A percentile compares a stretch with the other conserved stretches of the same genome.
These are phyloP conservation scores for Himalopsyche kuldschensis DNA, from an alignment of 2,888 invertebrate species.

Conservation along the genomic window DNA sequence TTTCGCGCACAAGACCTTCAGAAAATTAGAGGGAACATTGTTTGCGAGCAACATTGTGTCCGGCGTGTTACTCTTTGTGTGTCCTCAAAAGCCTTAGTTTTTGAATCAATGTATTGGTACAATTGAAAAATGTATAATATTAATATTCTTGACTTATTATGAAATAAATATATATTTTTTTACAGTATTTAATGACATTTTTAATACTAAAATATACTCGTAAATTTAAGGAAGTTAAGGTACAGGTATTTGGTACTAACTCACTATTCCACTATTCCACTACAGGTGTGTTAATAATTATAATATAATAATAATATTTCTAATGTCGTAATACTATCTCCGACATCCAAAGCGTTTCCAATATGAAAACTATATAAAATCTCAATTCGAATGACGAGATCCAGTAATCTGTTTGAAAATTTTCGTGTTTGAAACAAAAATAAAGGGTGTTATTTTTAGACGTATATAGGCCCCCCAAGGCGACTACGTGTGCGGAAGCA, in stretches of 20 bases:
- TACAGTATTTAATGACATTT: constrained; percentile 8
- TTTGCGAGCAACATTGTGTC: too few species aligned
- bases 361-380: constrained; percentile 38
- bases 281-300: background rate
- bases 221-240: constrained; percentile 14
- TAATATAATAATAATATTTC: background rate
- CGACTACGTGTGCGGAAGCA: background rate
- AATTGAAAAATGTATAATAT: background rate
- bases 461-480: background rate
- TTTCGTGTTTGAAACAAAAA: background rate
- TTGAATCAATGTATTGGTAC: background rate
- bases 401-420: background rate
- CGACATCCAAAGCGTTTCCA: constrained; percentile 36
- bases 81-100: too few species aligned
- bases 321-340: constrained; percentile 22
- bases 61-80: too few species aligned
- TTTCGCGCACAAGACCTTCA: too few species aligned
- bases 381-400: constrained; percentile 11
- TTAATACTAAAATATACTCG: constrained; percentile 5
- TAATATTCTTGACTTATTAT: background rate
- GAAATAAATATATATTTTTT: constrained; percentile 6
- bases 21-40: too few species aligned
- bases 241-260: constrained; percentile 20
- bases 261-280: constrained; percentile 5
- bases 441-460: background rate